Percentiles rank a stretch among this genome's conserved stretches.
phyloP scores from a whole-genome alignment of 2,888 invertebrate genomes.

The Buathra laborator region DNA sequence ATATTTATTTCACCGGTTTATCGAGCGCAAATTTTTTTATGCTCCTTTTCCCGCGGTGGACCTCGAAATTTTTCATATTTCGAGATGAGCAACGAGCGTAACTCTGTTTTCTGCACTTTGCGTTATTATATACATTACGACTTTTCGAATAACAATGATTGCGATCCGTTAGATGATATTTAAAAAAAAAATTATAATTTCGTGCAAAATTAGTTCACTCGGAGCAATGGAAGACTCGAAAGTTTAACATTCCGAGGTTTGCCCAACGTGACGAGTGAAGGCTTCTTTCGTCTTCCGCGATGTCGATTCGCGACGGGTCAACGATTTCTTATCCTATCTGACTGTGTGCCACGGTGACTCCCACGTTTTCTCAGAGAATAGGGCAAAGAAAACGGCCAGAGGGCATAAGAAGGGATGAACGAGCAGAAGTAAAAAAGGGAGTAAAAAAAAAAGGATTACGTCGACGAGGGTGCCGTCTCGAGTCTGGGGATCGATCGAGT shows the following conservation, averaged over 20 bases:
- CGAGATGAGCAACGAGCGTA: not conserved
- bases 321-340: conserved; percentile 31
- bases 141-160: no score
- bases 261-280: not conserved
- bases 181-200: not conserved
- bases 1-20: conserved; percentile 36
- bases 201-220: not conserved
- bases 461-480: conserved; percentile 44
- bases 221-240: not conserved
- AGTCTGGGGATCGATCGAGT: conserved; percentile 59
- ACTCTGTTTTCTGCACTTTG: not conserved
- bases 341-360: not conserved
- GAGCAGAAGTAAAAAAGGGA: conserved; percentile 58
- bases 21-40: conserved; percentile 12
- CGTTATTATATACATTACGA: no score
- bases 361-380: conserved; percentile 19
- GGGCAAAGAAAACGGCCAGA: conserved; percentile 37
- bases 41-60: not conserved
- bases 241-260: not conserved
- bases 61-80: not conserved
- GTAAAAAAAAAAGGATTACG: conserved; percentile 50
- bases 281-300: not conserved
- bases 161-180: no score
- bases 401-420: conserved; percentile 4
- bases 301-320: conserved; percentile 29